Conservation (phyloP, 2,888 invertebrate genomes). For the Troglohyphantes excavatus region DNA sequence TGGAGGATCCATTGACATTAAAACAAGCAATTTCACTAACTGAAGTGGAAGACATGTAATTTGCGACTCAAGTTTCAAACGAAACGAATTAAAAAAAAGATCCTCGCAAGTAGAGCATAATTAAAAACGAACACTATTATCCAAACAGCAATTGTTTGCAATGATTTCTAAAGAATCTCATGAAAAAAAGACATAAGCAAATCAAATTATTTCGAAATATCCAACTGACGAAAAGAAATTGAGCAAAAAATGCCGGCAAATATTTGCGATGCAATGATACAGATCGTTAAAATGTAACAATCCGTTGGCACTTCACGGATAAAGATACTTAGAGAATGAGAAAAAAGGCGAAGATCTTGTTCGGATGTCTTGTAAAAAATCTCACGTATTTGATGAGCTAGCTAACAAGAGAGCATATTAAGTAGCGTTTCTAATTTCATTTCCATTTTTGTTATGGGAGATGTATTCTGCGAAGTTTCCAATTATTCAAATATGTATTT, state of each 20-base stretch:
- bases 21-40: no score
- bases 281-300: slow-evolving; percentile 42
- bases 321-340: not conserved
- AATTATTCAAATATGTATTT: slow-evolving; percentile 21
- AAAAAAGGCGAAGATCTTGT: not conserved
- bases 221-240: not conserved
- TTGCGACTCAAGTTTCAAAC: no score
- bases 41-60: no score
- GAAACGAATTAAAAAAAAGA: no score
- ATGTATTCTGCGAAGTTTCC: not conserved
- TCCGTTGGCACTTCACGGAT: slow-evolving; percentile 24
- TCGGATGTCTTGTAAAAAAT: slow-evolving; percentile 1
- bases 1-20: no score
- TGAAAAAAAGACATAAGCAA: slow-evolving; percentile 23
- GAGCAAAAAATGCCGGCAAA: slow-evolving; percentile 12
- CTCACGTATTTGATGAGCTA: slow-evolving; percentile 24
- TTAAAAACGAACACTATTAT: not conserved
- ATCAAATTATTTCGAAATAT: slow-evolving; percentile 6
- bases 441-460: not conserved
- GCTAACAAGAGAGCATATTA: slow-evolving; percentile 18
- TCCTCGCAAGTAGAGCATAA: no score
- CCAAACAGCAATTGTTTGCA: not conserved
- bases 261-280: slow-evolving; percentile 39
- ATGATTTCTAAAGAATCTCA: not conserved
- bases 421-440: slow-evolving; percentile 26